These are phyloP conservation scores for Eupithecia inturbata DNA, from an alignment of 2,888 invertebrate genomes.

Conservation along the genomic window DNA sequence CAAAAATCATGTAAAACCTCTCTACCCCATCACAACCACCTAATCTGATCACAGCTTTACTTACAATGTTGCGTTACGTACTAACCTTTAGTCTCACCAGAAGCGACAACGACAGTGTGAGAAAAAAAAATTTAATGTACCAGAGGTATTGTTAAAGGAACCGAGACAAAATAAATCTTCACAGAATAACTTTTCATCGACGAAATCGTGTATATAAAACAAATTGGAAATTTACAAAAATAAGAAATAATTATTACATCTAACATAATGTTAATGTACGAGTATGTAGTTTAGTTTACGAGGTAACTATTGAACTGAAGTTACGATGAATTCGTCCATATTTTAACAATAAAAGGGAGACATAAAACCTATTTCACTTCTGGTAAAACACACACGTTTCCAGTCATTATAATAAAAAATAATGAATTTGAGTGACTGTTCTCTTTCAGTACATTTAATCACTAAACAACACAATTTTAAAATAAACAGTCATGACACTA, in stretches of 20 bases:
- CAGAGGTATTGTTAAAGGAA: too few relatives aligned
- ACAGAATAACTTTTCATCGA: background rate
- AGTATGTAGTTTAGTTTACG: background rate
- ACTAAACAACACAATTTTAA: background rate
- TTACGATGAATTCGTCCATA: background rate
- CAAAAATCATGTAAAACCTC: slow-evolving; percentile 67
- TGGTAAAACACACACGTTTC: slow-evolving; percentile 29
- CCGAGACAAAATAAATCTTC: background rate
- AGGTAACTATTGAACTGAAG: background rate
- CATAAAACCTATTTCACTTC: slow-evolving; percentile 10
- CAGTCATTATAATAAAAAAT: slow-evolving; percentile 12
- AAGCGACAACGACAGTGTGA: slow-evolving; percentile 9
- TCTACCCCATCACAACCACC: slow-evolving; percentile 76
- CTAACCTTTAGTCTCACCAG: slow-evolving; percentile 34
- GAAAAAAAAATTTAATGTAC: too few relatives aligned
- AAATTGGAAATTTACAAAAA: background rate
- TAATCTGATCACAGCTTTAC: slow-evolving; percentile 79
- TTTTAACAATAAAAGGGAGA: background rate
- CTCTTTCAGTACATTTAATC: slow-evolving; percentile 10
- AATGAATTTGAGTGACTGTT: slow-evolving; percentile 1
- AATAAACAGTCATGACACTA: background rate
- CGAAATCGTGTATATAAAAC: background rate
- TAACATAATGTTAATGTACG: too few relatives aligned
- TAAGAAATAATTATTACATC: background rate
- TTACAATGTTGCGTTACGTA: slow-evolving; percentile 60